Conservation (phyloP, 2,888 invertebrate genomes). For the Sclerodermus sp. region DNA sequence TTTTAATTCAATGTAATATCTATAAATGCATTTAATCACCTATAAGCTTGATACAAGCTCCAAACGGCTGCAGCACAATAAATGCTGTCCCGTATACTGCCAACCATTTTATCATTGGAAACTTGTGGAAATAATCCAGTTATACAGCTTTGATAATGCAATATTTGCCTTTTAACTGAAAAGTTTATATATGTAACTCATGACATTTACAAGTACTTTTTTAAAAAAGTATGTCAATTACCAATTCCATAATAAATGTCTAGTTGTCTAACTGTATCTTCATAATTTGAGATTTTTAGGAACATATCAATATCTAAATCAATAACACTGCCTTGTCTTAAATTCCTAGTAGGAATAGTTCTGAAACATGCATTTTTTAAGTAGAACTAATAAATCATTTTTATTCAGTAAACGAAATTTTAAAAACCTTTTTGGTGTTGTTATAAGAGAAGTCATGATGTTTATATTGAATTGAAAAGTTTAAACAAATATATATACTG, state of each 20-base stretch:
- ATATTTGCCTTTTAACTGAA: conserved; percentile 85
- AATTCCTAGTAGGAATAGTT: conserved; percentile 18
- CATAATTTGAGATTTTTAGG: conserved; percentile 82
- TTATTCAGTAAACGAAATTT: not conserved
- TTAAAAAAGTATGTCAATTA: conserved; percentile 56
- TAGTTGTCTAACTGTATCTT: conserved; percentile 85
- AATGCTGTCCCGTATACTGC: conserved; percentile 92
- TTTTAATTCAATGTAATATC: conserved; percentile 5
- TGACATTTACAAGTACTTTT: not conserved
- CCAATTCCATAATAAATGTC: conserved; percentile 94
- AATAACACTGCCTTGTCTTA: conserved; percentile 70
- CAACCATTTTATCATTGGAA: conserved; percentile 77
- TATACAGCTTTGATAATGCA: conserved; percentile 90
- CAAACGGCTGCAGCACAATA: conserved; percentile 97
- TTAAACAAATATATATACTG: not conserved
- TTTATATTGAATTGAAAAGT: not conserved
- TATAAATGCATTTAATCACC: conserved; percentile 59
- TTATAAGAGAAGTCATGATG: not conserved
- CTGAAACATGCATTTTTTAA: conserved; percentile 3
- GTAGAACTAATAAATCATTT: not conserved
- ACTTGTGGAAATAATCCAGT: conserved; percentile 90
- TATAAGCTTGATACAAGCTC: conserved; percentile 96
- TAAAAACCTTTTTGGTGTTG: not conserved
- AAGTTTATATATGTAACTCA: conserved; percentile 4
- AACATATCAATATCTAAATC: conserved; percentile 80